Evolutionary conservation across 2,113 vertebrate species (phyloP).

Genomic region (Fulmarus glacialis): DNA sequence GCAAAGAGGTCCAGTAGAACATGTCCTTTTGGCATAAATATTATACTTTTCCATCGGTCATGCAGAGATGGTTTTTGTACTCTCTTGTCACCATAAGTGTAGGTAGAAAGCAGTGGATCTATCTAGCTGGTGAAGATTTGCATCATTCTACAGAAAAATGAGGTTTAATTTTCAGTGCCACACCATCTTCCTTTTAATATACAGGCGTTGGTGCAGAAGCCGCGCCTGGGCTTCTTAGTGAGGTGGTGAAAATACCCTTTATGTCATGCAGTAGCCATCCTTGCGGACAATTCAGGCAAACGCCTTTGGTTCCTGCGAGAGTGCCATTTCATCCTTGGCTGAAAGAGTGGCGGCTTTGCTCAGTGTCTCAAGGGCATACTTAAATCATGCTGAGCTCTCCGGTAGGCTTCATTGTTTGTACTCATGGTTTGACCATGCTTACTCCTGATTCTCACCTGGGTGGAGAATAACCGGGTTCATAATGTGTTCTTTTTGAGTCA

Average conservation of each 20-base stretch:
- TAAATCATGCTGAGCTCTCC: neutral
- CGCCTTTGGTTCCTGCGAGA: neutral
- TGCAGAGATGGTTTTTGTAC: neutral
- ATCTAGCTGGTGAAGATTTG: neutral
- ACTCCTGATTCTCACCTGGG: slow-evolving; percentile 41
- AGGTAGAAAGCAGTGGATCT: neutral
- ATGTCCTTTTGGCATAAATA: neutral
- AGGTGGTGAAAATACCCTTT: neutral
- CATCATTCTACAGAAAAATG: neutral
- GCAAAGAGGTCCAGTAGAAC: neutral
- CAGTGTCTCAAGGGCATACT: slow-evolving; percentile 35
- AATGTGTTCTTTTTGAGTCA: slow-evolving; percentile 36
- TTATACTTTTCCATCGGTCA: neutral
- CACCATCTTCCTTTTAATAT: neutral
- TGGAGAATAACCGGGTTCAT: neutral
- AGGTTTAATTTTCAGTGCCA: neutral
- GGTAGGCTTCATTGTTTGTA: neutral
- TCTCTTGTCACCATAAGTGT: neutral
- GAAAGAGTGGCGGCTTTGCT: neutral
- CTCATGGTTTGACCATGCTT: neutral
- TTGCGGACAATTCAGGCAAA: neutral
- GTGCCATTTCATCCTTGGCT: neutral
- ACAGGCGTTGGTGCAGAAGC: neutral
- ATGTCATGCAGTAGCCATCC: neutral
- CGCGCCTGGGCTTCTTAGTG: neutral